Base-by-base conservation (phyloP, 2,888 invertebrate genomes). In the Hypselothyrea guttata region DNA sequence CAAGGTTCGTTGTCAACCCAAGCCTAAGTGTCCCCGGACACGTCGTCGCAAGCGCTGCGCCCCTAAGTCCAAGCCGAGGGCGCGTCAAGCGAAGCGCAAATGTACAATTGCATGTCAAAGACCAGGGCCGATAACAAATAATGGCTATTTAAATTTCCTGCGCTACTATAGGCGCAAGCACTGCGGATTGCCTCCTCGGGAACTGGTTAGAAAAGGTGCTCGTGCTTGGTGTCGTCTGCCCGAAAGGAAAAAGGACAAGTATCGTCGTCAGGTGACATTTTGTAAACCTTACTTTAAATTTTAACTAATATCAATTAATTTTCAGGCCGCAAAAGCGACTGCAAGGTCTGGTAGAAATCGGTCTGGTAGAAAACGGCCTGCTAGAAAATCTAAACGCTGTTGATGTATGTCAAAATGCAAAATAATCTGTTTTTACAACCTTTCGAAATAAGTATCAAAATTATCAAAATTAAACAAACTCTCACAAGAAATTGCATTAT, bases 71-170 rank as follows among this genome's bases (percentile, higher is more conserved):
- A n/a, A n/a, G n/a, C n/a, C n/a, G n/a, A n/a, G n/a, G n/a, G n/a
- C n/a, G n/a, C n/a, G n/a, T n/a, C n/a, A n/a, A 3, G 41, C 56
- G n/a, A 35, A 48, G 8, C 28, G 48, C 1, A 4, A n/a, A 1
- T 0, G 7, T 1, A 11, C 7, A 12, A 8, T 8, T 7, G 22
- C n/a, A 5, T 69, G 77, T 41, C 47, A 46, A 27, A 55, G 54
- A 0, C 65, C 61, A 0, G 77, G 72, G 0, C 72, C 75, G 1
- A 11, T 67, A 0, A 75, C 61, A 0, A 69, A 63, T 3, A 76
- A 78, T 31, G 74, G 65, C 0, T 74, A 69, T 22, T 22, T 78
- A 0, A 75, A 79, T 4, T 78, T 78, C 16, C 7, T 77, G 0
- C 71, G 75, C 1, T 22, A 16, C 7, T 79, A 38, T 38, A 49